A percentile compares a stretch with the other conserved stretches of the same genome.
Evolutionary conservation across 30 jellyfish, hydroid and myxozoan species (phyloP).

Genomic region (Cassiopea xamachana): DNA sequence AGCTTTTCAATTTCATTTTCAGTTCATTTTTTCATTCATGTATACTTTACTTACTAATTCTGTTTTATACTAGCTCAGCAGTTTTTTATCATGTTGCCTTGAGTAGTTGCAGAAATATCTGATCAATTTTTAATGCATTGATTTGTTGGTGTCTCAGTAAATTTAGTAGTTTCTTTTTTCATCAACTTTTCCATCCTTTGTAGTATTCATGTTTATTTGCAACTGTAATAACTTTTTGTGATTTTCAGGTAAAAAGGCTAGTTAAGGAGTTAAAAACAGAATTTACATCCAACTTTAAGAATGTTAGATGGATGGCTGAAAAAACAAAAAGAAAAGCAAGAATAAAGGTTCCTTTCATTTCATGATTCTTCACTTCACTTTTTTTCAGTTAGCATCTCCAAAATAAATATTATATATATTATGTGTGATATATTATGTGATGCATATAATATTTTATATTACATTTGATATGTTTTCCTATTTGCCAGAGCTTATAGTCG

Average conservation of each 20-base stretch:
- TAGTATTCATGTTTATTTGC: background rate
- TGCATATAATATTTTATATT: background rate
- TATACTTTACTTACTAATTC: too few relatives aligned
- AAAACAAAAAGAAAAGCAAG: slow-evolving; percentile 80
- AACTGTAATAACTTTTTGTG: background rate
- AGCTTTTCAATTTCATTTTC: too few relatives aligned
- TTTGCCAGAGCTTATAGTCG: too few relatives aligned
- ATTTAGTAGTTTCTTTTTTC: background rate
- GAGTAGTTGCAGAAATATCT: too few relatives aligned
- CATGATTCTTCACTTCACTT: background rate
- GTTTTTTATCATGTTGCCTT: too few relatives aligned
- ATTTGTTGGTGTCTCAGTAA: background rate
- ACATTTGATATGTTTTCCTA: background rate
- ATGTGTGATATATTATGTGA: background rate
- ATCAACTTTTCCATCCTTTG: too few relatives aligned
- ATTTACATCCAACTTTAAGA: slow-evolving; percentile 60
- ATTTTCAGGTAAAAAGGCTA: slow-evolving; percentile 64
- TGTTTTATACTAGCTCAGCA: too few relatives aligned
- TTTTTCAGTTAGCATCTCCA: background rate
- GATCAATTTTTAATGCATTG: too few relatives aligned
- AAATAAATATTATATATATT: too few relatives aligned
- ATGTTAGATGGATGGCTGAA: slow-evolving; percentile 87
- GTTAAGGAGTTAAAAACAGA: slow-evolving; percentile 70
- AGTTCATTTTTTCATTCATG: too few relatives aligned
- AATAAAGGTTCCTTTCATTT: slow-evolving; percentile 57